Evolutionary conservation across 2,797 vertebrate genomes (phyloP), one percentile per base, ranked within the genome.

Genomic region (Orestias chungarensis): DNA sequence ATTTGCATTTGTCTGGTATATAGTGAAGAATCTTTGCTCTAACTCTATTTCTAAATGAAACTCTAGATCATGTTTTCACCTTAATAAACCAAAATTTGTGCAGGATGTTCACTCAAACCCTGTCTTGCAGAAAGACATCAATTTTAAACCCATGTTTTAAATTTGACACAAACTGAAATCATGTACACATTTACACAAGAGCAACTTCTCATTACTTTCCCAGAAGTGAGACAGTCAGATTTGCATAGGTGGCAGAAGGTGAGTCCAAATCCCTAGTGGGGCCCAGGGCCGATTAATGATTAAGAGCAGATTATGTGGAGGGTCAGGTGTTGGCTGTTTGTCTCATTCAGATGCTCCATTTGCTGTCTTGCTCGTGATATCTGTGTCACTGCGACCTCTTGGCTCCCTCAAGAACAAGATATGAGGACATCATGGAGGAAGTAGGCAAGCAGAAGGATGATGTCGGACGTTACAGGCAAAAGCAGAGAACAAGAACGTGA

Each of bases 281-380:
- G 88, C 85, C 82, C 76, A 87, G 92, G 88, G 79, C 87, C 93
- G 91, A 93, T 94, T 93, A 94, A 92, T 92, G 94, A 94, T 93
- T 93, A 95, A 87, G 25, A 91, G 79, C 80, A 87, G 93, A 95
- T 95, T 95, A 95, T 82, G 40, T 75, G 71, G 80, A 91, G 87
- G 90, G 90, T 91, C 86, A 92, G 79, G 82, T 79, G 78, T 86
- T 64, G 88, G 81, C 64, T 83, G 82, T 76, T 73, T 54, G 81
- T 73, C 83, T 88, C 82, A 78, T 79, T 86, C 78, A 83, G 76
- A 82, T 79, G 84, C 79, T 59, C 50, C 33, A 61, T 61, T 57
- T 70, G 70, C 71, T 82, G 82, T 79, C 62, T 75, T 62, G n/a
- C n/a, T n/a, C 68, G 44, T 42, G 74, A 50, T 69, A 73, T 74